Base-by-base conservation (phyloP, 1,140 invertebrate species). In the Pollicipes pollicipes region DNA sequence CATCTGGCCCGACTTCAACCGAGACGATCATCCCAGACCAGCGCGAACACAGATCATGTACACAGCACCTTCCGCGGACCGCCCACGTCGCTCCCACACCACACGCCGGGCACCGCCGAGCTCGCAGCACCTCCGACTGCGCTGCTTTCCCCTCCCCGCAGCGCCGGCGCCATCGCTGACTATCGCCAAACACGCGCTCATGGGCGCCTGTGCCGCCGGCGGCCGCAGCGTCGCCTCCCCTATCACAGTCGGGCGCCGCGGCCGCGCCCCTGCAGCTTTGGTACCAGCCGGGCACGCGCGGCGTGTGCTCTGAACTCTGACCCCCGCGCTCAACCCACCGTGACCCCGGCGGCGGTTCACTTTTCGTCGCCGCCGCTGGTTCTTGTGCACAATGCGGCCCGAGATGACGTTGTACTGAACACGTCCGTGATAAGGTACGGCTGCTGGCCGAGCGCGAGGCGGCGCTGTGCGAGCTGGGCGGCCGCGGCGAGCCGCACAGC, bases 391-490 rank as follows among this genome's bases (percentile, higher is more conserved):
- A 66, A 75, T 73, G 63, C 73, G 69, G 0, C 70, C 74, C 0
- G 75, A 72, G 35, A 73, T 70, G 30, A 72, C 73, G 29, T 76
- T 73, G 70, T 75, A 77, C 29, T 78, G 67, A 77, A 73, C 74
- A 77, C 77, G 69, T 79, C 77, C 26, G 77, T 79, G 67, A 79
- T 68, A 77, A 76, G 28, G 78, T 79, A 70, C 77, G 75, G n/a
- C 75, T 76, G 69, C 75, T 75, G 32, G 69, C 70, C 45, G 76
- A 77, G n/a, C 72, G 73, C 35, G 78, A 78, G 66, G 75, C 76
- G 68, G 71, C 76, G 70, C 73, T 72, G 69, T 70, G 74, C 70
- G 71, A 73, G 70, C 67, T 72, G 26, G 70, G 63, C 66, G 30
- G 67, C n/a, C 71, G 68, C 24, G 45, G 66, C 28, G 70, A 70